phyloP scores from a whole-genome alignment of 2,113 vertebrate genomes.

The Uria aalge region DNA sequence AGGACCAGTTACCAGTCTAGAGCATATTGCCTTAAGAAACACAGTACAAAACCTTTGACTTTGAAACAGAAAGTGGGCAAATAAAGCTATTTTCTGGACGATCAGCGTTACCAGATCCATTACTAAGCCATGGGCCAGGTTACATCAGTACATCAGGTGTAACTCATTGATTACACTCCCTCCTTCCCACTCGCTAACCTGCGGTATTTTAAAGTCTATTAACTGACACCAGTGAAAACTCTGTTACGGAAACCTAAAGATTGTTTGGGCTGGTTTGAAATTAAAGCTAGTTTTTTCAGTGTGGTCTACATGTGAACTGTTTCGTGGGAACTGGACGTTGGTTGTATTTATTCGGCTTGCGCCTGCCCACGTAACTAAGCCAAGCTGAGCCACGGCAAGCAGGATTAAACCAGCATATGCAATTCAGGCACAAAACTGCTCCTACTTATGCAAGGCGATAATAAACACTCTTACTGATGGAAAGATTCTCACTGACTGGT shows the following conservation, averaged over 20 bases:
- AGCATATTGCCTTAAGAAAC: not conserved
- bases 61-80: not conserved
- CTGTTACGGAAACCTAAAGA: not conserved
- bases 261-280: not conserved
- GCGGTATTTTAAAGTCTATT: not conserved
- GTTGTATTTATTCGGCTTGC: not conserved
- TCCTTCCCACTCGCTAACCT: not conserved
- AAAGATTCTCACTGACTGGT: not conserved
- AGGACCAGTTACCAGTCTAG: not conserved
- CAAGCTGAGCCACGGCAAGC: not conserved
- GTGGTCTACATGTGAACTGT: not conserved
- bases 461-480: not conserved
- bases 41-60: not conserved
- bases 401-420: not conserved
- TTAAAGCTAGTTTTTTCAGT: not conserved
- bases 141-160: not conserved
- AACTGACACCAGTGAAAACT: not conserved
- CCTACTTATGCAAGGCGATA: not conserved
- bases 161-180: accelerated
- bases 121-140: not conserved
- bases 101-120: not conserved
- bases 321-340: not conserved
- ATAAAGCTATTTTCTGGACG: not conserved
- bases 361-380: not conserved
- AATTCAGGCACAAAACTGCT: not conserved